phyloP scores from a whole-genome alignment of 2,888 invertebrate genomes.

The Acronicta psi region DNA sequence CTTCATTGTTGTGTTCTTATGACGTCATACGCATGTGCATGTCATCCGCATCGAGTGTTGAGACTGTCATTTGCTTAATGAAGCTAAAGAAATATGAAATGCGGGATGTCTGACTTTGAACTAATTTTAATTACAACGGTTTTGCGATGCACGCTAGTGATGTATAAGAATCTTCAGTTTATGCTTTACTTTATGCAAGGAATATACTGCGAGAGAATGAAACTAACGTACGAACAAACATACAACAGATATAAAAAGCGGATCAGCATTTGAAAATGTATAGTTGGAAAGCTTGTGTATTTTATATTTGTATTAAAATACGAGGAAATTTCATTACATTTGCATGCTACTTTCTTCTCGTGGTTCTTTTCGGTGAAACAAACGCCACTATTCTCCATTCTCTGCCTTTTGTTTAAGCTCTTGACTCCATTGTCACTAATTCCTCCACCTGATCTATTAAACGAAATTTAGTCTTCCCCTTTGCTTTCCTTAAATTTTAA shows the following conservation, averaged over 20 bases:
- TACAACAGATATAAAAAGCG: not conserved
- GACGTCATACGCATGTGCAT: conserved; percentile 8
- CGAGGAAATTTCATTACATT: conserved; percentile 15
- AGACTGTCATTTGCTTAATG: conserved; percentile 51
- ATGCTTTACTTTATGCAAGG: conserved; percentile 8
- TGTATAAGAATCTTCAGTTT: conserved; percentile 11
- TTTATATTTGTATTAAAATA: conserved; percentile 5
- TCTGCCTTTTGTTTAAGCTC: no score
- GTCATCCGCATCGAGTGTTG: conserved; percentile 27
- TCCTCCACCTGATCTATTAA: no score
- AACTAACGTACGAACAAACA: not conserved
- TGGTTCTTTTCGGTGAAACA: no score
- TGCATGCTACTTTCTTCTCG: conserved; percentile 12
- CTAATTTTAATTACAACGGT: conserved; percentile 49
- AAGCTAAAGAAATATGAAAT: conserved; percentile 48
- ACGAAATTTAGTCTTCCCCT: no score
- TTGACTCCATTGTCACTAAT: no score
- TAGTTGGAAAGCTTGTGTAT: not conserved
- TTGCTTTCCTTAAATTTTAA: no score
- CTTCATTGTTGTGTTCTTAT: not conserved
- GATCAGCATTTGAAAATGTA: conserved; percentile 1
- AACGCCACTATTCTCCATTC: no score
- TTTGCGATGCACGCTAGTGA: conserved; percentile 5
- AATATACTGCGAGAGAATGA: not conserved
- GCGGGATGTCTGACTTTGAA: conserved; percentile 22